phyloP scores from a whole-genome alignment of 2,888 invertebrate species.

The Conomelus anceps region DNA sequence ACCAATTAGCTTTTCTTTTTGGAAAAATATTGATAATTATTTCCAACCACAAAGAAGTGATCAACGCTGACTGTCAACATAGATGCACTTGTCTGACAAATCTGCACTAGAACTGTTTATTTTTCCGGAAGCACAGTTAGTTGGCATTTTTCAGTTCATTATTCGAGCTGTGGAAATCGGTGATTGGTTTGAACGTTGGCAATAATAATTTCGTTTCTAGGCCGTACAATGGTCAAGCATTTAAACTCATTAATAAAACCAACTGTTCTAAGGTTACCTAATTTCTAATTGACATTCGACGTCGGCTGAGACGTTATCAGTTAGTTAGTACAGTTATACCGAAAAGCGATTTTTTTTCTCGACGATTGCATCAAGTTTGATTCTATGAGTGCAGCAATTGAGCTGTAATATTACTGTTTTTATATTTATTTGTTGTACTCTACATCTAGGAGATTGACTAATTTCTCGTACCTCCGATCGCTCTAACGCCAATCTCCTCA shows the following conservation, averaged over 20 bases:
- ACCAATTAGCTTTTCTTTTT: too few relatives aligned
- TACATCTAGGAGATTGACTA: neutral
- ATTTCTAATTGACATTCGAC: neutral
- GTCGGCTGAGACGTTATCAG: too few relatives aligned
- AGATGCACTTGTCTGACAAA: neutral
- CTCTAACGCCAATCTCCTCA: neutral
- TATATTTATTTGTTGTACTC: neutral
- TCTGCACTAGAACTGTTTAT: neutral
- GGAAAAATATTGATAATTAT: neutral
- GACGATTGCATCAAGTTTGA: neutral
- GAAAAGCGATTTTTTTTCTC: neutral
- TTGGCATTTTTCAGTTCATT: neutral
- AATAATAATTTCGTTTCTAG: neutral
- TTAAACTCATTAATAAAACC: neutral
- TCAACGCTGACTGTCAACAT: neutral
- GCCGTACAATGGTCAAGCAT: neutral
- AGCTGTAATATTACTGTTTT: neutral
- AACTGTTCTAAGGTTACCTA: neutral
- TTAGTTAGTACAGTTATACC: neutral
- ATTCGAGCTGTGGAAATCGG: neutral
- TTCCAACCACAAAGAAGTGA: neutral
- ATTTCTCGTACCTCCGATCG: neutral
- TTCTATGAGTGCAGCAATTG: neutral
- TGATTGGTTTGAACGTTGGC: neutral
- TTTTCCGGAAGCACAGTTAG: neutral